Percentiles rank a stretch among this genome's conserved stretches.
Evolutionary conservation across 2,797 vertebrate species (phyloP).

Genomic region (Aviceda cuculoides): DNA sequence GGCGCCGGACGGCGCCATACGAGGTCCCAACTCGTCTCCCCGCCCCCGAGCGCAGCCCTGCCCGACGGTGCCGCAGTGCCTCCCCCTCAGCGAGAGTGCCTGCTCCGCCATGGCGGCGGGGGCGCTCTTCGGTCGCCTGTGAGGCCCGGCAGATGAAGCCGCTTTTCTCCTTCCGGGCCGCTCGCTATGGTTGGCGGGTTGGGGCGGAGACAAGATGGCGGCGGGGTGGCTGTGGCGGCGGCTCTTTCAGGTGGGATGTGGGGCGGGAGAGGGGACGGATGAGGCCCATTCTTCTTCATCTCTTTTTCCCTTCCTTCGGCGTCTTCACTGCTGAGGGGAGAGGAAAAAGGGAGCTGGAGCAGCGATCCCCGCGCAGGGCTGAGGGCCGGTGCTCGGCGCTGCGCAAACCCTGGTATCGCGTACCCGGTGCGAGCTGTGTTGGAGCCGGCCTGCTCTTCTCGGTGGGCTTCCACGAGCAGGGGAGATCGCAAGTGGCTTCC

Average conservation of each 20-base stretch:
- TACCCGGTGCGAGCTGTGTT: not conserved
- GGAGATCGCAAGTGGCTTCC: too few species aligned
- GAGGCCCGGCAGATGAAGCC: accelerated
- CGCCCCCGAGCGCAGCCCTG: accelerated
- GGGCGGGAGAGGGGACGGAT: not conserved
- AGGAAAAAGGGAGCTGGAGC: not conserved
- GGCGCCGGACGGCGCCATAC: accelerated
- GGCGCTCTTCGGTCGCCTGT: not conserved
- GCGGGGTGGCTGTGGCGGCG: not conserved
- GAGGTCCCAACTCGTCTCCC: accelerated
- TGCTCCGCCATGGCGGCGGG: not conserved
- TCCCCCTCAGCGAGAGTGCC: not conserved
- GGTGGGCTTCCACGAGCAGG: not conserved
- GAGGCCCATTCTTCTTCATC: accelerated
- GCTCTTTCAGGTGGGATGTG: not conserved
- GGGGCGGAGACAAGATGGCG: constrained; percentile 38
- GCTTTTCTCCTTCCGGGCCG: not conserved
- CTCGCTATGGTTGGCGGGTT: not conserved
- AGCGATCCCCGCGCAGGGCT: too few species aligned
- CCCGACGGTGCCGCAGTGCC: not conserved
- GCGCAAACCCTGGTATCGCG: not conserved
- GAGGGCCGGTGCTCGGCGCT: not conserved
- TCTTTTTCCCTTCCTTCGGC: not conserved
- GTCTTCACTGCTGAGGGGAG: not conserved
- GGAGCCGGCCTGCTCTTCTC: not conserved